These are phyloP conservation scores for Napeogenes inachia DNA, from an alignment of 2,888 invertebrate genomes.

Conservation along the genomic window DNA sequence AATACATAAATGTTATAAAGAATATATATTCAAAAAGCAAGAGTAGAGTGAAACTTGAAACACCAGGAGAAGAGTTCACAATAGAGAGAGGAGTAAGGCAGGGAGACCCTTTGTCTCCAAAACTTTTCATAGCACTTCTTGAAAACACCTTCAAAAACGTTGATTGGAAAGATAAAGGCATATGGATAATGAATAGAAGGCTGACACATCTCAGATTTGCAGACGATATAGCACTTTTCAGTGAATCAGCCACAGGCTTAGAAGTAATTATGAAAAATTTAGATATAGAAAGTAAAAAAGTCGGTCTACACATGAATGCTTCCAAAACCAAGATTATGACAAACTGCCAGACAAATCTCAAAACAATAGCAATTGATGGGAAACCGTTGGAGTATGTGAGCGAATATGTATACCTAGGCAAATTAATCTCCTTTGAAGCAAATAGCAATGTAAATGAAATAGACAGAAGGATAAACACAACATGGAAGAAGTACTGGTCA, in stretches of 20 bases:
- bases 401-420: too few species aligned
- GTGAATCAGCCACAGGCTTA: slow-evolving; percentile 1
- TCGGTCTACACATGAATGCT: too few species aligned
- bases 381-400: too few species aligned
- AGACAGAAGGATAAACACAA: too few species aligned
- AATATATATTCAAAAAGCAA: background rate
- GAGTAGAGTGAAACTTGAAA: slow-evolving; percentile 3
- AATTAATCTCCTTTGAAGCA: too few species aligned
- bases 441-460: too few species aligned
- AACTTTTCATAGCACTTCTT: background rate
- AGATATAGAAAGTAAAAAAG: too few species aligned
- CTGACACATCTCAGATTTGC: slow-evolving; percentile 1
- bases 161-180: slow-evolving; percentile 4
- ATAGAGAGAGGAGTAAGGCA: slow-evolving; percentile 7
- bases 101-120: background rate
- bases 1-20: background rate
- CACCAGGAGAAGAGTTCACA: background rate
- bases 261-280: too few species aligned
- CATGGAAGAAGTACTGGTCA: too few species aligned
- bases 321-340: too few species aligned
- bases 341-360: too few species aligned
- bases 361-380: too few species aligned
- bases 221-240: background rate
- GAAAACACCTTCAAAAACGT: background rate
- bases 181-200: background rate